phyloP scores from a whole-genome alignment of 1,140 invertebrate genomes.

The Drosophila sturtevanti region DNA sequence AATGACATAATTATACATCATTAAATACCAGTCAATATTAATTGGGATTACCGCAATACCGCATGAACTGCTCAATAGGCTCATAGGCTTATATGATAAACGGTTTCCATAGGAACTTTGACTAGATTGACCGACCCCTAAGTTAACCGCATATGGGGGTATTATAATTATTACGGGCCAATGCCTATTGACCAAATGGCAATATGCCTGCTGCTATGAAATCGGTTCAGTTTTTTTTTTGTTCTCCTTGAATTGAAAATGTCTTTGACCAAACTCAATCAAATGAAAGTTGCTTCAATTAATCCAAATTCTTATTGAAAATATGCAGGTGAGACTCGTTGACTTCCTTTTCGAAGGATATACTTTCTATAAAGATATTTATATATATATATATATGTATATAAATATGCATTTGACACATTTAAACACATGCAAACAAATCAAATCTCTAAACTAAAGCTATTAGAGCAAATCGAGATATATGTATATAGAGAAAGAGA shows the following conservation, averaged over 20 bases:
- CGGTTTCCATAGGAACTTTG: too few relatives aligned
- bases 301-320: neutral
- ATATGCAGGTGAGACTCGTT: slow-evolving; percentile 1
- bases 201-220: too few relatives aligned
- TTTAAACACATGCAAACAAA: slow-evolving; percentile 26
- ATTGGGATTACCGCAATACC: too few relatives aligned
- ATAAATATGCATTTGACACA: slow-evolving; percentile 25
- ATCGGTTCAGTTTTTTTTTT: too few relatives aligned
- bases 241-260: slow-evolving; percentile 6
- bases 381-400: neutral
- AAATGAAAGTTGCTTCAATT: slow-evolving; percentile 34
- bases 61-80: too few relatives aligned
- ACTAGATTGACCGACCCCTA: too few relatives aligned
- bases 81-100: too few relatives aligned
- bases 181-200: too few relatives aligned
- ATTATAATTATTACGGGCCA: too few relatives aligned
- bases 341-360: neutral
- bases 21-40: too few relatives aligned
- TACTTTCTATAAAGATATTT: neutral
- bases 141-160: too few relatives aligned
- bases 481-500: neutral
- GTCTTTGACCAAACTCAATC: slow-evolving; percentile 38
- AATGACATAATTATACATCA: too few relatives aligned
- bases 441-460: slow-evolving; percentile 10
- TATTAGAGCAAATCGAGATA: slow-evolving; percentile 2